These are phyloP conservation scores for Apteryx owenii DNA, from an alignment of 2,113 vertebrate species.

Conservation along the genomic window DNA sequence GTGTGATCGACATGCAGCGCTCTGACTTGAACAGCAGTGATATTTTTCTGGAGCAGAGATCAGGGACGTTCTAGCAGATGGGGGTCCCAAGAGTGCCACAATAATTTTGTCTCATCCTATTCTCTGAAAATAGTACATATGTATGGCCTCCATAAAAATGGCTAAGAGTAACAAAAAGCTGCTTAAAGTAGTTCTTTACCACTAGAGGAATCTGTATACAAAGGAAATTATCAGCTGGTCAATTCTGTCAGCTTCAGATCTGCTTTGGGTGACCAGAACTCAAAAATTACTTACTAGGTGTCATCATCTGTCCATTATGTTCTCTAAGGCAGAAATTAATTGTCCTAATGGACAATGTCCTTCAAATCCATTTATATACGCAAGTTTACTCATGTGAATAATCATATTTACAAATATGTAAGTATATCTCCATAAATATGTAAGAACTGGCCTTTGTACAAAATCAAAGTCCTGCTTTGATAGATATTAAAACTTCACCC, in stretches of 20 bases:
- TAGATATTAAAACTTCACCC: not conserved
- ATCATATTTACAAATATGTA: constrained; percentile 2
- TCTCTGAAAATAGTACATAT: not conserved
- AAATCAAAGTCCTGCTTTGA: not conserved
- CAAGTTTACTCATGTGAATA: not conserved
- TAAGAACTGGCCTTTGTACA: not conserved
- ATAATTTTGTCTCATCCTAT: not conserved
- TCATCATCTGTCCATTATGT: not conserved
- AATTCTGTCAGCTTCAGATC: not conserved
- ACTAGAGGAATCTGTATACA: not conserved
- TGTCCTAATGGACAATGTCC: not conserved
- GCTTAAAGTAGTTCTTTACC: not conserved
- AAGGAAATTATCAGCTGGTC: not conserved
- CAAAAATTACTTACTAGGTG: not conserved
- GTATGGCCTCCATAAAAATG: not conserved
- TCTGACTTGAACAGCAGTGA: not conserved
- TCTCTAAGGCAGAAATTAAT: not conserved
- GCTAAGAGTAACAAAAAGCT: not conserved
- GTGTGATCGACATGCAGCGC: not conserved
- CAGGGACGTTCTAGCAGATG: not conserved
- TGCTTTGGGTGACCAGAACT: not conserved
- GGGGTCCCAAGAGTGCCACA: not conserved
- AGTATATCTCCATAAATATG: not conserved
- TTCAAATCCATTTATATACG: not conserved
- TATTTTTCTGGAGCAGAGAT: not conserved